Evolutionary conservation across 1,140 invertebrate species (phyloP).

Genomic region (Drosophila kikkawai): DNA sequence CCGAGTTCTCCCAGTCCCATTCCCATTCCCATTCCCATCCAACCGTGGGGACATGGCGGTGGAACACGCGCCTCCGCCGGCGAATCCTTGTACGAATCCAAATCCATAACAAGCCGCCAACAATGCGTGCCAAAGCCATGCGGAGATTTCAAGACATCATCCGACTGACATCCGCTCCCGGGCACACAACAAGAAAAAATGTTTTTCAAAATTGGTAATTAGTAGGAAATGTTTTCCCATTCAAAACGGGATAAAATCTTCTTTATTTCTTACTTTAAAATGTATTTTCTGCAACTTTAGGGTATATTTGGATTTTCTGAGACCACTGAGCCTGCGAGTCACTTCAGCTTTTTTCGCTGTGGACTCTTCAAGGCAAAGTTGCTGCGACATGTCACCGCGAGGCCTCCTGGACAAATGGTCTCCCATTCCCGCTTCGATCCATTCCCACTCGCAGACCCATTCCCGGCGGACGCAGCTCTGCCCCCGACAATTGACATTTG

Average conservation of each 20-base stretch:
- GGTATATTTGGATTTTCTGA: too few relatives aligned
- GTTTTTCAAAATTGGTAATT: not conserved
- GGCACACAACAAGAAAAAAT: slow-evolving; percentile 8
- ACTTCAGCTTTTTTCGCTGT: slow-evolving; percentile 1
- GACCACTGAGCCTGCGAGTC: too few relatives aligned
- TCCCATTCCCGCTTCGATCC: slow-evolving; percentile 22
- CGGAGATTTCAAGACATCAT: slow-evolving; percentile 57
- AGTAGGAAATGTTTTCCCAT: not conserved
- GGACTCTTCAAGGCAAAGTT: slow-evolving; percentile 25
- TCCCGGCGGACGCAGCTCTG: slow-evolving; percentile 21
- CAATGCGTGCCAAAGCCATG: slow-evolving; percentile 56
- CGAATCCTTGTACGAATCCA: slow-evolving; percentile 24
- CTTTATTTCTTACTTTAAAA: not conserved
- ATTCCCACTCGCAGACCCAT: slow-evolving; percentile 20
- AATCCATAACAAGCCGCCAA: slow-evolving; percentile 52
- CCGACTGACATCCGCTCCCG: slow-evolving; percentile 18
- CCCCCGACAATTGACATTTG: slow-evolving; percentile 59
- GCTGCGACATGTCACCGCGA: slow-evolving; percentile 41
- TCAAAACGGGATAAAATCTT: not conserved
- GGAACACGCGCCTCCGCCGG: slow-evolving; percentile 41
- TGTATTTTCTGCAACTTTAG: too few relatives aligned
- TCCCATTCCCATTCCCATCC: slow-evolving; percentile 1
- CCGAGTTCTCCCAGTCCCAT: not conserved
- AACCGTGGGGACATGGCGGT: slow-evolving; percentile 22
- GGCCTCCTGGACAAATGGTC: slow-evolving; percentile 50